Conservation (phyloP, 2,888 invertebrate genomes). For the Campoplex nolae region DNA sequence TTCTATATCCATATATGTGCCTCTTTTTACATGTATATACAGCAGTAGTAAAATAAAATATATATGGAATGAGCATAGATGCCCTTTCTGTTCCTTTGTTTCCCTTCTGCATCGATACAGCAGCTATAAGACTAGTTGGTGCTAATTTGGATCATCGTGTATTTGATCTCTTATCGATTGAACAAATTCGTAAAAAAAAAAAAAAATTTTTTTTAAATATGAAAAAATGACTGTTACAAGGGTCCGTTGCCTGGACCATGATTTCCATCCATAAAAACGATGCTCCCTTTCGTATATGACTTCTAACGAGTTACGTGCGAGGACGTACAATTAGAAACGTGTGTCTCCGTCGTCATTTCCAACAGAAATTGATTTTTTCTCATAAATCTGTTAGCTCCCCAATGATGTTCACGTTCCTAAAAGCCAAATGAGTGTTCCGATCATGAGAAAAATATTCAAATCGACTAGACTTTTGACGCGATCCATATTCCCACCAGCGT, state of each 20-base stretch:
- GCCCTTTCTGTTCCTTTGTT: slow-evolving; percentile 62
- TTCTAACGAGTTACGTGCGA: too few species aligned
- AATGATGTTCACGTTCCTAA: neutral
- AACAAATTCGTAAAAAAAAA: neutral
- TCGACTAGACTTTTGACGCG: neutral
- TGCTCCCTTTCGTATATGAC: too few species aligned
- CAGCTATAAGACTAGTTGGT: slow-evolving; percentile 26
- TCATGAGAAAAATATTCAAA: slow-evolving; percentile 4
- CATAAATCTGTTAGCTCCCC: too few species aligned
- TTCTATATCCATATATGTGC: neutral
- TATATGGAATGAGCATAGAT: slow-evolving; percentile 56
- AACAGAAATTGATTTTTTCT: too few species aligned
- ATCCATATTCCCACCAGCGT: slow-evolving; percentile 14
- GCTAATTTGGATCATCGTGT: slow-evolving; percentile 20
- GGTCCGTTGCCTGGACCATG: neutral
- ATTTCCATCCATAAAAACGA: neutral
- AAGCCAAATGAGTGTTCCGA: neutral
- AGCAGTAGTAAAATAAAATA: slow-evolving; percentile 20
- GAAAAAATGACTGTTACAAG: neutral
- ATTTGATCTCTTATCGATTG: neutral
- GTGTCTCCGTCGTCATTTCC: too few species aligned
- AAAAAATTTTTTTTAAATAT: too few species aligned
- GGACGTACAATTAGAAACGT: too few species aligned
- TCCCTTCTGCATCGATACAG: slow-evolving; percentile 41
- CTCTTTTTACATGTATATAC: slow-evolving; percentile 15